phyloP scores from a whole-genome alignment of 2,888 invertebrate genomes.

The Empis stercorea region DNA sequence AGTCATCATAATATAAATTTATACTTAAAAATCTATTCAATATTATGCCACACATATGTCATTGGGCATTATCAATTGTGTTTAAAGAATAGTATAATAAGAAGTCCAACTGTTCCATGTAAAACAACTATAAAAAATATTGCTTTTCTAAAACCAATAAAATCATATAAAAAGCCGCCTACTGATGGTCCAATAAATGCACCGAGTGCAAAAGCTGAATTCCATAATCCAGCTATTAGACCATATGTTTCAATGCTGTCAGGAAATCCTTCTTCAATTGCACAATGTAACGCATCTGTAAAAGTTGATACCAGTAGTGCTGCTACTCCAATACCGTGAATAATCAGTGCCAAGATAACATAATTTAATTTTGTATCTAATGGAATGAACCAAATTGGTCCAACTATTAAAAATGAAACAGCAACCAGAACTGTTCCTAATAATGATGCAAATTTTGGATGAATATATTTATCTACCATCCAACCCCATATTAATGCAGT shows the following conservation, averaged over 20 bases:
- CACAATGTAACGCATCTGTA: constrained; percentile 65
- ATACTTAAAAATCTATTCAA: too few species aligned
- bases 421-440: constrained; percentile 54
- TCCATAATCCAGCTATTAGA: constrained; percentile 80
- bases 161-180: constrained; percentile 59
- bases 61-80: too few species aligned
- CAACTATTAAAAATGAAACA: constrained; percentile 48
- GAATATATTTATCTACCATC: constrained; percentile 56
- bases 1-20: too few species aligned
- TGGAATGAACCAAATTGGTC: constrained; percentile 67
- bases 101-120: constrained; percentile 16
- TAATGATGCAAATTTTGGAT: constrained; percentile 55
- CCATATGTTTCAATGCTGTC: constrained; percentile 83
- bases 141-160: constrained; percentile 55
- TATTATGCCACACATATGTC: too few species aligned
- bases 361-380: constrained; percentile 49
- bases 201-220: constrained; percentile 78
- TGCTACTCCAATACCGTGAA: constrained; percentile 73
- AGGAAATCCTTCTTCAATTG: constrained; percentile 64
- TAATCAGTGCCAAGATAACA: constrained; percentile 54
- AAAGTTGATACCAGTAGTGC: constrained; percentile 78
- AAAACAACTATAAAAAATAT: constrained; percentile 52
- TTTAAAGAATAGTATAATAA: constrained; percentile 37
- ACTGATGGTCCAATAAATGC: constrained; percentile 73
- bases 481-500: constrained; percentile 71